Conservation (phyloP, 2,797 vertebrate genomes). For the Ficedula albicollis region DNA sequence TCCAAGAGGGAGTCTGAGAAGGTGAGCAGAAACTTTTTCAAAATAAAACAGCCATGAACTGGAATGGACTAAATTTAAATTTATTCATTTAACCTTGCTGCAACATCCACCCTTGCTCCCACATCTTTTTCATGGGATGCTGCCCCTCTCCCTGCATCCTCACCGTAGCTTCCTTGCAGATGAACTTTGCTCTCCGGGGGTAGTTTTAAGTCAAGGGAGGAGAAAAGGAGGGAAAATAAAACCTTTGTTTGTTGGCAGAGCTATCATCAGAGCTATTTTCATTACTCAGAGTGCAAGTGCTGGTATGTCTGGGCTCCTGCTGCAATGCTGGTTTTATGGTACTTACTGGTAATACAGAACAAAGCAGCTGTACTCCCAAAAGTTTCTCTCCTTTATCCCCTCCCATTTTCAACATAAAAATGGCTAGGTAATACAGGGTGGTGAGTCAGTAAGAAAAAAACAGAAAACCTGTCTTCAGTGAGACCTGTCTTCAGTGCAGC, state of each 20-base stretch:
- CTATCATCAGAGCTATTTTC: neutral
- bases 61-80: neutral
- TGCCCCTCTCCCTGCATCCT: neutral
- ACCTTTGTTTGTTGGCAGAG: neutral
- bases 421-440: neutral
- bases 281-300: neutral
- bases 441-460: neutral
- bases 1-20: neutral
- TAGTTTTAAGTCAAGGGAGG: neutral
- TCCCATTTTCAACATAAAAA: neutral
- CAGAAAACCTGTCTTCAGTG: neutral
- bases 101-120: neutral
- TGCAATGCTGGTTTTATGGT: neutral
- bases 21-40: neutral
- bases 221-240: neutral
- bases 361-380: neutral
- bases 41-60: neutral
- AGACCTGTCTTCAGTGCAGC: neutral
- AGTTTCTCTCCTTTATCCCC: neutral
- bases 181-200: neutral
- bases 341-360: neutral
- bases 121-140: fast-evolving
- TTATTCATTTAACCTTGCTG: neutral
- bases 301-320: neutral
- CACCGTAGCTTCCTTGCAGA: neutral